Evolutionary conservation across 2,888 invertebrate species (phyloP), one percentile per base, ranked within the genome.

Genomic region (Brachyptera putata): DNA sequence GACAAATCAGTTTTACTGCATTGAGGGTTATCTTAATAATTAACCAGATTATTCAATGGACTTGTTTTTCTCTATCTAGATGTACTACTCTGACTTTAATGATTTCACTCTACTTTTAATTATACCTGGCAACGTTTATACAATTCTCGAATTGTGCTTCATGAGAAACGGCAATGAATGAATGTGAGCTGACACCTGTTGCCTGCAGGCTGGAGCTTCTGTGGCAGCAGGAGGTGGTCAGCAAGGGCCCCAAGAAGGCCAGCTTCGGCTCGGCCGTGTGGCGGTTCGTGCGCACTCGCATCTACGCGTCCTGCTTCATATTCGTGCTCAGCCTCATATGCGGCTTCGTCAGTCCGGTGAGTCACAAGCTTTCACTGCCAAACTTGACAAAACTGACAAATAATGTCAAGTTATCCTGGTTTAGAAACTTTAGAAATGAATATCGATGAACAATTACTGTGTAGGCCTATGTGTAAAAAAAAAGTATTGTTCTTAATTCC

Each of bases 331-430:
- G 77, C 56, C 66, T 76, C 5, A 62, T 72, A 36, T 69, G 75
- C 53, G 79, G 79, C 62, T 80, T 82, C 68, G 66, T 79, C 57
- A 77, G 76, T 62, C 78, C 80, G 43, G 81, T 81, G 73, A 73
- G 77, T 74, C 13, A 13, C 30, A 30, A 5, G 11, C 7, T n/a
- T 39, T 39, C 43, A 37, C 13, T 37, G 13, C 37, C 3, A 37
- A n/a, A n/a, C n/a, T n/a, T n/a, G n/a, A n/a, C n/a, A n/a, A n/a
- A n/a, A n/a, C n/a, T n/a, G n/a, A n/a, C n/a, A n/a, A n/a, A n/a
- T n/a, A n/a, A n/a, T n/a, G n/a, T n/a, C n/a, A n/a, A n/a, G n/a
- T n/a, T n/a, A n/a, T n/a, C n/a, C 5, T 39, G n/a, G 7, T 30
- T 7, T 30, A 11, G 30, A 11, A 11, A 30, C 11, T 30, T 30